Percentiles rank a stretch among this genome's conserved stretches.
These are phyloP conservation scores for Heliothis subflexa DNA, from an alignment of 1,140 invertebrate species.

Conservation along the genomic window DNA sequence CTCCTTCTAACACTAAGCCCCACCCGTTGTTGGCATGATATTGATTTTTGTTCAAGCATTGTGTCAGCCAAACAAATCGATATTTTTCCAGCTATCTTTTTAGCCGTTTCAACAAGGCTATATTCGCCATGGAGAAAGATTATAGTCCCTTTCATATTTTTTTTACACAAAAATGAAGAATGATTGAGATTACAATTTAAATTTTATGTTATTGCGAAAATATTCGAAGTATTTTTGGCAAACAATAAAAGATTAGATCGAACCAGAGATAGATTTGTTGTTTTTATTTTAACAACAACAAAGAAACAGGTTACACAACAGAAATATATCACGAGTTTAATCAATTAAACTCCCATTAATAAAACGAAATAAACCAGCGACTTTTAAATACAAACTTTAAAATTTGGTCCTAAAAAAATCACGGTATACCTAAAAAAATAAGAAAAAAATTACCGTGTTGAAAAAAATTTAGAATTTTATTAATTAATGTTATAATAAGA, in stretches of 20 bases:
- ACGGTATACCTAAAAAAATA: not conserved
- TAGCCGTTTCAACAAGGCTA: not conserved
- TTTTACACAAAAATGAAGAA: not conserved
- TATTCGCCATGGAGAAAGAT: too few species aligned
- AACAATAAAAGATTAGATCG: too few species aligned
- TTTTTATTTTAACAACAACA: too few species aligned
- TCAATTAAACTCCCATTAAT: not conserved
- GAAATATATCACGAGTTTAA: not conserved
- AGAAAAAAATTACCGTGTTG: too few species aligned
- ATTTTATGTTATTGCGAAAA: too few species aligned
- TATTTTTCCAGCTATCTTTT: conserved; percentile 17
- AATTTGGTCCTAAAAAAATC: not conserved
- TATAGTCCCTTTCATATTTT: too few species aligned
- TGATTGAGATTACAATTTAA: too few species aligned
- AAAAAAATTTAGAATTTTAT: not conserved
- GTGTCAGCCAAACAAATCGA: conserved; percentile 34
- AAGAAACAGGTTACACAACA: too few species aligned
- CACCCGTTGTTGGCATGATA: conserved; percentile 33
- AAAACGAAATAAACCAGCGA: not conserved
- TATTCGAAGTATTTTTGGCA: too few species aligned
- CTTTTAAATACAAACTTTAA: not conserved
- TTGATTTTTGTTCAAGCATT: conserved; percentile 33
- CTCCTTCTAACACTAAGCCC: conserved; percentile 28
- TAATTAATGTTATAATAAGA: conserved; percentile 24
- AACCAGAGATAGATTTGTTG: too few species aligned